A percentile compares a stretch with the other conserved stretches of the same genome.
Conservation (phyloP, 1,140 invertebrate species). For the Theocolax elegans region DNA sequence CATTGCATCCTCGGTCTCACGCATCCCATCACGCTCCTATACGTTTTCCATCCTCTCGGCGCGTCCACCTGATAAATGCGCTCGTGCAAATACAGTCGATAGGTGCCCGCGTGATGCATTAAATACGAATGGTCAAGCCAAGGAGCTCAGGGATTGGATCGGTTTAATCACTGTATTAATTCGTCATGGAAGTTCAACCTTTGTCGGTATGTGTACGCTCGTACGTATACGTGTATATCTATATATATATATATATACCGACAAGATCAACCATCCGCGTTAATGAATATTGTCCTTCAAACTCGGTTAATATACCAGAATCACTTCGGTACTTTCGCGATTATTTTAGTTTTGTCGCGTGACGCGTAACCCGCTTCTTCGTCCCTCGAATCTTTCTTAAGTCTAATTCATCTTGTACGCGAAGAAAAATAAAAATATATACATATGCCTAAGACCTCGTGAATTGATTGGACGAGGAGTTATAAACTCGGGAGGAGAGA, state of each 20-base stretch:
- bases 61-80: too few species aligned
- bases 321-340: not conserved
- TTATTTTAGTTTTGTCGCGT: too few species aligned
- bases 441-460: not conserved
- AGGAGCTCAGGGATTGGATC: constrained; percentile 6
- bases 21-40: too few species aligned
- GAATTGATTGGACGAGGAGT: constrained; percentile 16
- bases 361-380: too few species aligned
- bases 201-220: constrained; percentile 1
- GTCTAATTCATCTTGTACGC: not conserved
- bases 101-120: not conserved
- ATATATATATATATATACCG: not conserved
- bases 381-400: too few species aligned
- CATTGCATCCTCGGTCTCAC: too few species aligned
- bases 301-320: not conserved
- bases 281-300: constrained; percentile 17
- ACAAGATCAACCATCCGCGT: not conserved
- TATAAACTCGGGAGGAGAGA: not conserved
- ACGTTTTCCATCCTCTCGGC: too few species aligned
- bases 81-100: too few species aligned
- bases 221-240: not conserved
- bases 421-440: constrained; percentile 3
- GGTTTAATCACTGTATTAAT: constrained; percentile 25
- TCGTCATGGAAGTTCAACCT: not conserved
- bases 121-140: not conserved